phyloP scores from a whole-genome alignment of 1,140 invertebrate genomes.

The Aphis gossypii region DNA sequence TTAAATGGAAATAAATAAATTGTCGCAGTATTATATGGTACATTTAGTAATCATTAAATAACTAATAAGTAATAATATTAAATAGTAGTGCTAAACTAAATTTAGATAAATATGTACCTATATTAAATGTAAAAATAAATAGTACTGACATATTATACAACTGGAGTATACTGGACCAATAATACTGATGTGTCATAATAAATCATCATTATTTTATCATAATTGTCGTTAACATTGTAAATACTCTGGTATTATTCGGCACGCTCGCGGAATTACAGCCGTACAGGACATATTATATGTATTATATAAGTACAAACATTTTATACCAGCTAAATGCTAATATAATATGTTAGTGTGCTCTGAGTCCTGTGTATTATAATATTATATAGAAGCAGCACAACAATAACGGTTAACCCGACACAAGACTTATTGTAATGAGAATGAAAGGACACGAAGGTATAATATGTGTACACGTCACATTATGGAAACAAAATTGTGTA shows the following conservation, averaged over 20 bases:
- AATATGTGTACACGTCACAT: conserved; percentile 23
- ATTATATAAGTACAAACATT: neutral
- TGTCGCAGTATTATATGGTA: neutral
- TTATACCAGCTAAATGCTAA: neutral
- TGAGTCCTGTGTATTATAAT: neutral
- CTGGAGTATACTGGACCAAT: neutral
- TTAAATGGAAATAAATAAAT: neutral
- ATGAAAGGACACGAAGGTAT: neutral
- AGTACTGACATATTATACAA: neutral
- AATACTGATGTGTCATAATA: neutral
- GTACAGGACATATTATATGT: neutral
- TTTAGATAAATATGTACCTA: neutral
- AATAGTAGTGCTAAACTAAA: neutral
- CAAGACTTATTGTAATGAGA: neutral
- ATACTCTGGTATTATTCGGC: neutral
- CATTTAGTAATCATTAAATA: neutral
- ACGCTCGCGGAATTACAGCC: neutral
- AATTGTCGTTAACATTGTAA: neutral
- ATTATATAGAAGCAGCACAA: neutral
- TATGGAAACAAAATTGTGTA: neutral
- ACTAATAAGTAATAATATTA: neutral
- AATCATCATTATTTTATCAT: conserved; percentile 6
- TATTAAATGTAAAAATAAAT: neutral
- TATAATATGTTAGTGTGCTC: neutral
- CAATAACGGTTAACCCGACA: conserved; percentile 34